Base-by-base conservation (phyloP, 2,888 invertebrate species). In the Ophonus ardosiacus region DNA sequence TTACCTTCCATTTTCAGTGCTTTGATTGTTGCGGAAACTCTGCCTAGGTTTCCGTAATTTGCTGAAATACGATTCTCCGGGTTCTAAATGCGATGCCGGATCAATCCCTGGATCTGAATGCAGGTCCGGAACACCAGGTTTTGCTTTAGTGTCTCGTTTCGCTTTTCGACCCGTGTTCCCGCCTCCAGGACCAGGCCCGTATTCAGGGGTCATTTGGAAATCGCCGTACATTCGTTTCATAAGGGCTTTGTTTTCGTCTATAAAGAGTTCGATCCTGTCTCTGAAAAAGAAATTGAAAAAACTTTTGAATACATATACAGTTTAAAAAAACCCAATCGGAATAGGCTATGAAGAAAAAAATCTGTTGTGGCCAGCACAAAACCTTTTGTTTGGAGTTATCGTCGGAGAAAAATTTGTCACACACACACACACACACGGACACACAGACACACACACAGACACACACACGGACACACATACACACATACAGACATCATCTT, bases 201-300 rank as follows among this genome's bases (percentile, higher is more conserved):
- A 91, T 86, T 93, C 93, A 86, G 92, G 92, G 89, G 89, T 93
- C 93, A 95, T 94, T 87, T 94, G 94, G 90, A 98, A 98, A 88
- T 97, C 97, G 0, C 98, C 98, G 90, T 97, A 98, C 98, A 98
- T 98, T 86, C 98, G 93, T 90, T 97, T 96, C 94, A 98, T 97
- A 87, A 98, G 91, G 83, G 98, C 98, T 91, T 98, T 98, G 91
- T 98, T 98, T 91, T 98, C 97, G 89, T 98, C 98, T 89, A 98
- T 98, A 92, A 98, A 98, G 86, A 94, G 93, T 90, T 98, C 97
- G 91, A 98, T 98, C 90, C 96, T 95, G 87, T 97, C 97, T 92
- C 98, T 98, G 93, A 84, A 51, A 51, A 51, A 31, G 2, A 31
- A 31, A 31, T 31, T 65, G 85, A 86, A 86, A 71, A 18, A 24